Percentiles rank a stretch among this genome's conserved stretches.
These are phyloP conservation scores for Papilio aristodemus DNA, from an alignment of 1,140 invertebrate genomes.

Conservation along the genomic window DNA sequence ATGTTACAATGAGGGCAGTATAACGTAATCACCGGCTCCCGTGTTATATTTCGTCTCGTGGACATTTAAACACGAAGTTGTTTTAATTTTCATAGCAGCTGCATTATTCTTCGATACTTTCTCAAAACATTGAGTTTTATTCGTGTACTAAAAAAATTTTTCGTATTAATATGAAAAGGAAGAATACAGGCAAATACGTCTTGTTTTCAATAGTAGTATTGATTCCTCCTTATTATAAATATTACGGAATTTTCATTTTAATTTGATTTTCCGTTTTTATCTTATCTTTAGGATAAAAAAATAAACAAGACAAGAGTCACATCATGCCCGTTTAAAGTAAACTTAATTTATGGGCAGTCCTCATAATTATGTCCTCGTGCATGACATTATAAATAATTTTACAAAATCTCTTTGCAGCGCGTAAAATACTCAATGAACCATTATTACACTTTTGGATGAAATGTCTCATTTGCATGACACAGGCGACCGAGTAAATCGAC, in stretches of 20 bases:
- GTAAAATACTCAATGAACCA: conserved; percentile 12
- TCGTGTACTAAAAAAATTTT: background rate
- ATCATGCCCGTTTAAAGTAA: background rate
- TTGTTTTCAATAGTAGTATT: background rate
- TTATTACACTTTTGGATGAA: background rate
- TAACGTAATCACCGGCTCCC: background rate
- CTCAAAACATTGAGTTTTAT: background rate
- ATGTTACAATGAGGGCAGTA: background rate
- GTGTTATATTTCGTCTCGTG: background rate
- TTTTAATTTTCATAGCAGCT: conserved; percentile 1
- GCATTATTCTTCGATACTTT: background rate
- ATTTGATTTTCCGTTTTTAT: no score
- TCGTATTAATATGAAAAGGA: no score
- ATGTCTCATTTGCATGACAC: conserved; percentile 20
- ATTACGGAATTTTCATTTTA: background rate
- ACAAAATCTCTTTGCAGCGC: conserved; percentile 6
- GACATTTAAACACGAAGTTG: background rate
- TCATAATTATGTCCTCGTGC: background rate
- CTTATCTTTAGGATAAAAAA: no score
- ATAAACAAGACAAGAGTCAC: no score
- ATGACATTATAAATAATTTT: conserved; percentile 5
- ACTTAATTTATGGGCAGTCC: background rate
- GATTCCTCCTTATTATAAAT: background rate
- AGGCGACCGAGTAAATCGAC: conserved; percentile 7
- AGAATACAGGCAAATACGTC: no score